Conservation (phyloP, 2,888 invertebrate species). For the Hypomecis atomaria region DNA sequence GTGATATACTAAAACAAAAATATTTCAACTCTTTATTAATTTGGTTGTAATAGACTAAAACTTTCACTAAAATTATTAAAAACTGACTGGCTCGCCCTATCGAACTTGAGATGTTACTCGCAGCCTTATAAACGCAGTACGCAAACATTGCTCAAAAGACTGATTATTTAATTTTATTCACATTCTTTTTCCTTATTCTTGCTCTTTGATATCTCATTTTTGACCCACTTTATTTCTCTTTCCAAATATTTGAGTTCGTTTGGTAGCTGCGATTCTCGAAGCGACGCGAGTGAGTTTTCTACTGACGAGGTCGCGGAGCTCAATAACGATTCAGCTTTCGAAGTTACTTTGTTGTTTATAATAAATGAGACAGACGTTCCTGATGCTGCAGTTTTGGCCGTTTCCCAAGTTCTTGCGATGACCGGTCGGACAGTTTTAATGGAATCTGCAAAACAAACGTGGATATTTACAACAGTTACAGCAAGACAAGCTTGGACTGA, state of each 20-base stretch:
- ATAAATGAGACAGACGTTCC: conserved; percentile 57
- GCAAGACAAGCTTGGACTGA: conserved; percentile 12
- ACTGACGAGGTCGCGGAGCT: conserved; percentile 45
- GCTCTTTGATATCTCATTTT: conserved; percentile 46
- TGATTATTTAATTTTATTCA: no score
- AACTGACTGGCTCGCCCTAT: no score
- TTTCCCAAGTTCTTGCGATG: conserved; percentile 61
- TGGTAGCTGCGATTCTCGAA: conserved; percentile 59
- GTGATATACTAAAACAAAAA: no score
- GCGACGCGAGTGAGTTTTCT: conserved; percentile 48
- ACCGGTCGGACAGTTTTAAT: conserved; percentile 61
- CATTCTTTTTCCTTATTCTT: not conserved
- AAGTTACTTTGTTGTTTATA: conserved; percentile 58
- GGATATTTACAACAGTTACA: conserved; percentile 34
- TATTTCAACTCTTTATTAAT: no score
- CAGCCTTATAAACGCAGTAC: no score
- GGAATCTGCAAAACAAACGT: conserved; percentile 76
- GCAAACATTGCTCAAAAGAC: no score
- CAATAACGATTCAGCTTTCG: conserved; percentile 56
- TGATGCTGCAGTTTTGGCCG: conserved; percentile 54
- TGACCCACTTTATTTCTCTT: conserved; percentile 61
- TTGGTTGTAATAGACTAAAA: no score
- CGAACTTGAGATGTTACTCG: no score
- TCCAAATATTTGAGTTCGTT: conserved; percentile 65
- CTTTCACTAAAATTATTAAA: no score